Base-by-base conservation (phyloP, 2,888 invertebrate species). In the Lamellibrachia columna region DNA sequence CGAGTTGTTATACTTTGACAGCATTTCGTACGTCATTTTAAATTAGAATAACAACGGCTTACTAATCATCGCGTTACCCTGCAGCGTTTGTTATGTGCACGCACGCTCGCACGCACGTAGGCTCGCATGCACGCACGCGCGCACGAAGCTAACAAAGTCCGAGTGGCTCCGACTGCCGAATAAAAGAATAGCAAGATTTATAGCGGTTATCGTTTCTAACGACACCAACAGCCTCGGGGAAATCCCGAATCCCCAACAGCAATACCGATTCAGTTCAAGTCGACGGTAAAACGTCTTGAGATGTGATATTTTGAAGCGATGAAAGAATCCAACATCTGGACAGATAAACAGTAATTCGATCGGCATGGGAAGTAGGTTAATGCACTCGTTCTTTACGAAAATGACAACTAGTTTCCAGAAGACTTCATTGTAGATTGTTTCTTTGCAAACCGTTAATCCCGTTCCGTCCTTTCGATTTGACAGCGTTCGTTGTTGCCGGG, bases 251-350 rank as follows among this genome's bases (percentile, higher is more conserved):
- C 40, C 40, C 40, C 40, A 40, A 40, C 40, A 40, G 40, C 75
- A 75, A 75, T n/a, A 75, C 75, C 75, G 75, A 75, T 75, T 75
- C 75, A 22, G 75, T 75, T 75, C n/a, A 75, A 75, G 75, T 75
- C 75, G 75, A 75, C 22, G 75, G 75, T 75, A 75, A 75, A 75
- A 75, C n/a, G 75, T 75, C 75, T 22, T 75, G 75, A 75, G 75
- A 75, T 75, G 15, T 75, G 75, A 75, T n/a, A n/a, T 75, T 75
- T 75, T 75, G 75, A 22, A n/a, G 75, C 75, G 75, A 75, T 60
- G 60, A 60, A 22, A n/a, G 22, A 75, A 15, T 75, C 75, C 75
- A 75, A 22, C 15, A 75, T n/a, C 22, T 75, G 15, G 75, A 75
- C 75, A 75, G 75, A 75, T 75, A 75, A 75, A 75, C 75, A 75